A percentile compares a stretch with the other conserved stretches of the same genome.
Evolutionary conservation across 1,140 invertebrate species (phyloP).

Genomic region (Drosophila sturtevanti): DNA sequence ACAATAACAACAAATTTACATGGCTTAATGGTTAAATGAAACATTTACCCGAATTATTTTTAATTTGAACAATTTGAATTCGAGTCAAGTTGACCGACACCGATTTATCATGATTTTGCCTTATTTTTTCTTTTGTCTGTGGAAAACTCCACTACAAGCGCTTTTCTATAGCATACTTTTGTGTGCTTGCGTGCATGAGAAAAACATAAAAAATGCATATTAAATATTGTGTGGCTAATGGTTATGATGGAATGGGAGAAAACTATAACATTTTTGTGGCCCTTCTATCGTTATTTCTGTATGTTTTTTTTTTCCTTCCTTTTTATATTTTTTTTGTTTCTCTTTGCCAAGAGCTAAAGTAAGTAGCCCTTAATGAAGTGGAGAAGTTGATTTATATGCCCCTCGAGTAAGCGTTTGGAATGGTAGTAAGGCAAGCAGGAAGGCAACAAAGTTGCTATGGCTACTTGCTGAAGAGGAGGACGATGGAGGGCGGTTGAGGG

Average conservation of each 20-base stretch:
- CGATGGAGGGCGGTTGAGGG: background rate
- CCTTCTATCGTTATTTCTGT: constrained; percentile 1
- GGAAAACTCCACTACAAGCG: constrained; percentile 28
- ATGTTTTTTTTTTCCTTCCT: no score
- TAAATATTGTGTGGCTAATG: constrained; percentile 55
- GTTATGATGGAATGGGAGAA: constrained; percentile 15
- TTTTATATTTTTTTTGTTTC: background rate
- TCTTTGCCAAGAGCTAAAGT: constrained; percentile 15
- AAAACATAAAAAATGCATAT: constrained; percentile 62
- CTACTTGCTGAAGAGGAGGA: background rate
- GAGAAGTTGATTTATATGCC: constrained; percentile 22
- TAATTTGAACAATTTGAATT: constrained; percentile 48
- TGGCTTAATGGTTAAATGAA: constrained; percentile 61
- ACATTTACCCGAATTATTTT: constrained; percentile 49
- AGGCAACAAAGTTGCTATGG: constrained; percentile 9
- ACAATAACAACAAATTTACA: constrained; percentile 59
- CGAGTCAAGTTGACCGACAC: background rate
- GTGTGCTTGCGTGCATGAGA: constrained; percentile 23
- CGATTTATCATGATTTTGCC: constrained; percentile 5
- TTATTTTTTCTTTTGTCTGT: background rate
- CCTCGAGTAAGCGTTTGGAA: background rate
- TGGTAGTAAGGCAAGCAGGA: background rate
- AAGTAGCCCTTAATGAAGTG: constrained; percentile 22
- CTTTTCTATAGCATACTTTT: constrained; percentile 72
- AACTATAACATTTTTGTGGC: constrained; percentile 45